phyloP scores from a whole-genome alignment of 2,113 vertebrate genomes.

The Onychostruthus taczanowskii region DNA sequence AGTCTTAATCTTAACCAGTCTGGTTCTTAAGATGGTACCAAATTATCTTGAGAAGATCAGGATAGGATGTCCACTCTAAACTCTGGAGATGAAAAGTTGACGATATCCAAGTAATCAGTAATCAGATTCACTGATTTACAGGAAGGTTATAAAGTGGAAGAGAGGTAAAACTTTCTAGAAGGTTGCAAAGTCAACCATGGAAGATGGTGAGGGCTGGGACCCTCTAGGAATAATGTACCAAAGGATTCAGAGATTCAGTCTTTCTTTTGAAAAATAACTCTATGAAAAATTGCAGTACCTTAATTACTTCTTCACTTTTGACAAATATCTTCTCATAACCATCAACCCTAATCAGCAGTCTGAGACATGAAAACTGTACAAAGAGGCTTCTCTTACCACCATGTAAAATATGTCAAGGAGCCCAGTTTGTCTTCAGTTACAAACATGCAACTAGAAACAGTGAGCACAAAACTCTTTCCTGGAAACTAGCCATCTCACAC shows the following conservation, averaged over 20 bases:
- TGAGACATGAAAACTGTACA: neutral
- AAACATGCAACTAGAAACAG: neutral
- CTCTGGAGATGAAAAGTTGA: neutral
- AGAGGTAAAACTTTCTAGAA: neutral
- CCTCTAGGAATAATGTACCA: neutral
- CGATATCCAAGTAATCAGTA: neutral
- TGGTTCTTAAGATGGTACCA: neutral
- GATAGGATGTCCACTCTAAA: neutral
- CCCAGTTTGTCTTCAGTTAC: neutral
- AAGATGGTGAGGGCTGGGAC: neutral
- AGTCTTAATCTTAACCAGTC: neutral
- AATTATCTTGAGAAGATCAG: neutral
- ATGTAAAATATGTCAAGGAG: neutral
- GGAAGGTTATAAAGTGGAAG: neutral
- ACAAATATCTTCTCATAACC: neutral
- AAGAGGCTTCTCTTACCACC: neutral
- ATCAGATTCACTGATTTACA: neutral
- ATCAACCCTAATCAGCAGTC: neutral
- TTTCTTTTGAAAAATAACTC: neutral
- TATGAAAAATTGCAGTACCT: neutral
- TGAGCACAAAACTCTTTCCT: neutral
- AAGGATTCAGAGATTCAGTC: neutral
- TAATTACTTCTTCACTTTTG: neutral
- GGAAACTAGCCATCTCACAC: neutral
- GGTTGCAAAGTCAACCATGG: neutral